Base-by-base conservation (phyloP, 2,888 invertebrate genomes). In the Diaperis boleti region DNA sequence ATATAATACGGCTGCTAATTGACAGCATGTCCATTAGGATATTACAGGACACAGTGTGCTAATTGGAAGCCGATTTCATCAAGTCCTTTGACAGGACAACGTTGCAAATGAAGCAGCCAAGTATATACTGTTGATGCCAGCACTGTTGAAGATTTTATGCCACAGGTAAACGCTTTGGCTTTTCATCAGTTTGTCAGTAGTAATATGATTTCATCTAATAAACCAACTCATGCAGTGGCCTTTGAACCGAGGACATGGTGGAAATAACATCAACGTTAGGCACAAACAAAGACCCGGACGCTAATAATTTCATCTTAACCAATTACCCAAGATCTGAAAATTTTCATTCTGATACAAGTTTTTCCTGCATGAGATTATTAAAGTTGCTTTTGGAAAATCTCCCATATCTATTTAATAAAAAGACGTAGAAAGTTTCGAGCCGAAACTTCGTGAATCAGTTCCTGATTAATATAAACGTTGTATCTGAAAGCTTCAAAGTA, bases 381-480 rank as follows among this genome's bases (percentile, higher is more conserved):
- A 39, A 54, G 33, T 45, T 56, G 63, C 65, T 67, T 67, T 52
- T 42, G 18, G 62, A 59, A 61, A 65, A 68, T 64, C 65, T 64
- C 60, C 60, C 62, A 64, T 62, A 62, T 59, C 65, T 64, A 68
- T 68, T 68, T 65, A 68, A 68, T 68, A 68, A 68, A 44, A 64
- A 45, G 61, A 55, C 45, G 62, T 57, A 20, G 39, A 62, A 62
- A 59, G 50, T 65, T 62, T 54, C 18, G 15, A 26, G 49, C 17
- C 26, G 29, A 59, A 65, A 62, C 62, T 66, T 68, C 62, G 47
- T 57, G 64, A 69, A 67, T 65, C 67, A 64, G 63, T 39, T 44
- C 57, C 64, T 64, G 68, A 69, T 69, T 69, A 69, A 69, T 67
- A 68, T 68, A 69, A 68, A 68, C 64, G 67, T 55, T 42, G 49